A percentile compares a stretch with the other conserved stretches of the same genome.
These are phyloP conservation scores for Agonopterix subpropinquella DNA, from an alignment of 2,888 invertebrate species.

Conservation along the genomic window DNA sequence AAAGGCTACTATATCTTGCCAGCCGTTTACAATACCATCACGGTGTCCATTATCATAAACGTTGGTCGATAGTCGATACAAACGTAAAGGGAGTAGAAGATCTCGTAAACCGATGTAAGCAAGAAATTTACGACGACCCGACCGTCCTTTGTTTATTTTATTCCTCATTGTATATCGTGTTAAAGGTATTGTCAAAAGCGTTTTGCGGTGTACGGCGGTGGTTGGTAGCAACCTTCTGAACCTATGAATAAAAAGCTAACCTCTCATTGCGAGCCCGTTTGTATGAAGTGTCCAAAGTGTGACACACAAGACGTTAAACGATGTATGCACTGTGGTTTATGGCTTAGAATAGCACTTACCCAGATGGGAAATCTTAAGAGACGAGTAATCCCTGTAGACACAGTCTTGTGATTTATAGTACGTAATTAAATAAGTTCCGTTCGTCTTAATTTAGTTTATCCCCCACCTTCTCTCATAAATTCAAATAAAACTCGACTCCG, in stretches of 20 bases:
- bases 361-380: no score
- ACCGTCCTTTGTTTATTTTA: slow-evolving; percentile 29
- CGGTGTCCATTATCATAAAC: slow-evolving; percentile 28
- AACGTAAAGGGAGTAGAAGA: slow-evolving; percentile 8
- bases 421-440: not conserved
- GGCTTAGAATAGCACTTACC: no score
- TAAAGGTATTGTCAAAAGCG: not conserved
- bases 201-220: no score
- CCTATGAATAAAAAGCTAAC: no score
- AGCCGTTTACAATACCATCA: slow-evolving; percentile 7
- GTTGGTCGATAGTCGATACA: slow-evolving; percentile 19
- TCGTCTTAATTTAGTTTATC: not conserved
- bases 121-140: slow-evolving; percentile 32
- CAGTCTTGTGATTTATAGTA: not conserved
- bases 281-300: no score
- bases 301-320: no score
- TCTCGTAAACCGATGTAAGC: slow-evolving; percentile 27
- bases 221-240: no score
- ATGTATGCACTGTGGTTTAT: no score
- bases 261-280: no score
- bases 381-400: no score
- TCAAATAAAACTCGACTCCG: slow-evolving; percentile 5
- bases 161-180: slow-evolving; percentile 5
- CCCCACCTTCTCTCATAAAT: slow-evolving; percentile 8
- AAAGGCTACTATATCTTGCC: not conserved